Conservation (phyloP, 2,888 invertebrate species). For the Eledona agricola region DNA sequence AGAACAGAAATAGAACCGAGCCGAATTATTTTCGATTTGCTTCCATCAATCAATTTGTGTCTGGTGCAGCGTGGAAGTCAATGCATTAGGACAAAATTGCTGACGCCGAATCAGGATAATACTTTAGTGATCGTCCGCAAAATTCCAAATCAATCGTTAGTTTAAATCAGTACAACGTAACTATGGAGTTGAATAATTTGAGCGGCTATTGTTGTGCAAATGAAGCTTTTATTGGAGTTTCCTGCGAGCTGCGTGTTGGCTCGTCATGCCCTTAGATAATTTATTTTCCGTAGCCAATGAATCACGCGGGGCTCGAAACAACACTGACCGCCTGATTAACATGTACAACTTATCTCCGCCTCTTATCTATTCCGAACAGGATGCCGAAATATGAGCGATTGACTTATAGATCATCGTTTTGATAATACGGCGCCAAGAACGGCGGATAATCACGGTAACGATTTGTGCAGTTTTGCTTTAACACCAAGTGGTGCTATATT, state of each 20-base stretch:
- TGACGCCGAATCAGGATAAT: constrained; percentile 37
- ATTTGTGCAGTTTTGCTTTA: constrained; percentile 21
- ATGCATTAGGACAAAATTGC: constrained; percentile 9
- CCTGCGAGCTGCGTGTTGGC: constrained; percentile 56
- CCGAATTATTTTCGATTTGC: no score
- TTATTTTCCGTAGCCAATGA: constrained; percentile 56
- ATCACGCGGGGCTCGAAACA: constrained; percentile 48
- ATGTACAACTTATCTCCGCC: constrained; percentile 50
- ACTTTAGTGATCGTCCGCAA: constrained; percentile 44
- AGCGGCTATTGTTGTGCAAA: constrained; percentile 62
- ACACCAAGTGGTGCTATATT: no score
- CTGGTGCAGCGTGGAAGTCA: background rate
- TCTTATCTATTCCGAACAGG: constrained; percentile 46
- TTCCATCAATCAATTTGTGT: background rate
- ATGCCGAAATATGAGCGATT: constrained; percentile 44
- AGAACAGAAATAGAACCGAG: no score
- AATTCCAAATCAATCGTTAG: constrained; percentile 50
- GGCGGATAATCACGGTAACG: constrained; percentile 26
- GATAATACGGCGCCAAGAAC: constrained; percentile 22
- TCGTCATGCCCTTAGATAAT: constrained; percentile 58
- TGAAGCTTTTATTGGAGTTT: constrained; percentile 60
- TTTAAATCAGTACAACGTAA: constrained; percentile 47
- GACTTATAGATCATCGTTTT: constrained; percentile 43
- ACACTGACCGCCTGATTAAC: constrained; percentile 53
- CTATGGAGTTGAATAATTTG: constrained; percentile 59